Evolutionary conservation across 2,888 invertebrate species (phyloP).

Genomic region (Drosophila subsilvestris): DNA sequence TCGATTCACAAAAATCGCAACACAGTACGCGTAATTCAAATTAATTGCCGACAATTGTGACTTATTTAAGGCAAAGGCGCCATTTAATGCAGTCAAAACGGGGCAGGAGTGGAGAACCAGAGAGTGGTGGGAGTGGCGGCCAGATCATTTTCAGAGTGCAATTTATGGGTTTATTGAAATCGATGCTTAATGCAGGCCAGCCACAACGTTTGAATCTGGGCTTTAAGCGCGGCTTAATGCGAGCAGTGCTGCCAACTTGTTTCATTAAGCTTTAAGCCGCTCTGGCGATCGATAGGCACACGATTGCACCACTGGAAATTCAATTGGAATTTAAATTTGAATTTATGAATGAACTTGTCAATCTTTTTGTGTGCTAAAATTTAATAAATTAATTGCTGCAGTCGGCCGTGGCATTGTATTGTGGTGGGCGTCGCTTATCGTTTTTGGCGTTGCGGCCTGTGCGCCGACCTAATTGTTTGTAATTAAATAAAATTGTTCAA

Average conservation of each 20-base stretch:
- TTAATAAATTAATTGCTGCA: constrained; percentile 28
- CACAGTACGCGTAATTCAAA: constrained; percentile 71
- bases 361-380: constrained; percentile 21
- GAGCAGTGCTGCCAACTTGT: too few species aligned
- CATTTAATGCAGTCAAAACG: constrained; percentile 60
- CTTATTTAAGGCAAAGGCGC: constrained; percentile 74
- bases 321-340: constrained; percentile 3
- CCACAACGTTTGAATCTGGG: neutral
- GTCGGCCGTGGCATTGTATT: constrained; percentile 28
- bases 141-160: constrained; percentile 33
- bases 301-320: neutral
- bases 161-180: constrained; percentile 39
- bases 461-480: constrained; percentile 71
- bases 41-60: constrained; percentile 79
- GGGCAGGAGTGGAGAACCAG: neutral
- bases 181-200: constrained; percentile 25
- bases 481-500: constrained; percentile 81
- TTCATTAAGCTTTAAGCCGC: neutral
- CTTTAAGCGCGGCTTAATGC: neutral
- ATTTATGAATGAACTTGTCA: constrained; percentile 28
- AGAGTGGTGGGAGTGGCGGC: constrained; percentile 2
- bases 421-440: constrained; percentile 45
- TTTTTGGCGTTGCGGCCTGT: constrained; percentile 44
- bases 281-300: neutral
- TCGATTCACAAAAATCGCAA: constrained; percentile 70